Conservation (phyloP, 2,113 vertebrate species). For the Zonotrichia leucophrys region DNA sequence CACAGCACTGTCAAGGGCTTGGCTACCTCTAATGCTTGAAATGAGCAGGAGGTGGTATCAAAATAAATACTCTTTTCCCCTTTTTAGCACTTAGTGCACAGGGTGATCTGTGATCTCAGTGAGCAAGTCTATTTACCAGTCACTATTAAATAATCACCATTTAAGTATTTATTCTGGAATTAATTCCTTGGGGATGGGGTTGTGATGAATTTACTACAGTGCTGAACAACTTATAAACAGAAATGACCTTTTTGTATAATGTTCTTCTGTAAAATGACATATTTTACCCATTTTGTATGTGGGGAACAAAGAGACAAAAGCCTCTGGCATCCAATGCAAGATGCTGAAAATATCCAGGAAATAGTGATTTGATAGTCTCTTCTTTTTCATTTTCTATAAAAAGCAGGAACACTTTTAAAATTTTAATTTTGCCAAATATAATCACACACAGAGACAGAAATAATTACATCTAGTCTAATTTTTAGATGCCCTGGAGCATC, state of each 20-base stretch:
- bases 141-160: background rate
- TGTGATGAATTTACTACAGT: background rate
- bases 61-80: background rate
- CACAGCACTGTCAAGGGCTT: background rate
- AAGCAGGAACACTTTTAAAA: background rate
- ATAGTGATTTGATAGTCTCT: background rate
- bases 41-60: fast-evolving
- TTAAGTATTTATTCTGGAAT: background rate
- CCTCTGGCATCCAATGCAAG: background rate
- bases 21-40: background rate
- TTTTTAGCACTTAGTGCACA: background rate
- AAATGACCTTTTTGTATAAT: background rate
- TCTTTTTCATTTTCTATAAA: background rate
- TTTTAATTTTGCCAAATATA: background rate
- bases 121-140: background rate
- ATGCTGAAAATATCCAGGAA: background rate
- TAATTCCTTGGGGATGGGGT: background rate
- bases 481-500: background rate
- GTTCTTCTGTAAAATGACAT: background rate
- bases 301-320: background rate
- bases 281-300: background rate
- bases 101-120: background rate
- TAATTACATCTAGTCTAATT: background rate
- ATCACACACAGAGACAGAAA: background rate
- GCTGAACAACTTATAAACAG: background rate